Evolutionary conservation across 2,797 vertebrate species (phyloP).

Genomic region (Mus spretus): DNA sequence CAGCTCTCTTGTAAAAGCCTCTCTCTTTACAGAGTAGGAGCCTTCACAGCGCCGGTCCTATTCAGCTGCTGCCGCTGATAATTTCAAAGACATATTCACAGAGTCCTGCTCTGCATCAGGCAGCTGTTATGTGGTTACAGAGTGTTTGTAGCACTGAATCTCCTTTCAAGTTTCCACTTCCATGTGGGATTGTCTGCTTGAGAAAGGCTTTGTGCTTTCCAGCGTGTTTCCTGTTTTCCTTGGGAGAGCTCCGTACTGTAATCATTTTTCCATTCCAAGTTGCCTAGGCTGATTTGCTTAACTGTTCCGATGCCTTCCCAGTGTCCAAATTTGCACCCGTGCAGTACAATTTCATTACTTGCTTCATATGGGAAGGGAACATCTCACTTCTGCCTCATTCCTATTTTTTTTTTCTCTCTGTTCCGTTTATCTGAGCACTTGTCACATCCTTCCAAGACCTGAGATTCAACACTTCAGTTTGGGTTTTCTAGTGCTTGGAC

Average conservation of each 20-base stretch:
- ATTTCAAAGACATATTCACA: slow-evolving; percentile 80
- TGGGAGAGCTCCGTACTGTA: slow-evolving; percentile 75
- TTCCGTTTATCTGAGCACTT: background rate
- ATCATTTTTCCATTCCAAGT: slow-evolving; percentile 84
- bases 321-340: slow-evolving; percentile 67
- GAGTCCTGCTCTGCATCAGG: slow-evolving; percentile 59
- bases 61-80: slow-evolving; percentile 73
- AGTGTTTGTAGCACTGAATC: slow-evolving; percentile 70
- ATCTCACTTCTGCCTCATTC: background rate
- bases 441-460: slow-evolving; percentile 47
- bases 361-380: background rate
- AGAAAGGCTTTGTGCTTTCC: slow-evolving; percentile 76
- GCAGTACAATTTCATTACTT: background rate
- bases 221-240: slow-evolving; percentile 85
- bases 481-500: slow-evolving; percentile 64
- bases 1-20: slow-evolving; percentile 73
- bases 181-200: slow-evolving; percentile 79
- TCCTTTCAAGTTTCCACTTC: slow-evolving; percentile 78
- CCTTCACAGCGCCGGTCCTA: slow-evolving; percentile 38
- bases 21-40: slow-evolving; percentile 67
- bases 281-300: slow-evolving; percentile 78
- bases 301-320: slow-evolving; percentile 65
- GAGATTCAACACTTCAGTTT: background rate
- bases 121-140: slow-evolving; percentile 77
- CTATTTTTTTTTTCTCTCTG: background rate